These are phyloP conservation scores for Willowsia nigromaculata DNA, from an alignment of 2,888 invertebrate species.

Conservation along the genomic window DNA sequence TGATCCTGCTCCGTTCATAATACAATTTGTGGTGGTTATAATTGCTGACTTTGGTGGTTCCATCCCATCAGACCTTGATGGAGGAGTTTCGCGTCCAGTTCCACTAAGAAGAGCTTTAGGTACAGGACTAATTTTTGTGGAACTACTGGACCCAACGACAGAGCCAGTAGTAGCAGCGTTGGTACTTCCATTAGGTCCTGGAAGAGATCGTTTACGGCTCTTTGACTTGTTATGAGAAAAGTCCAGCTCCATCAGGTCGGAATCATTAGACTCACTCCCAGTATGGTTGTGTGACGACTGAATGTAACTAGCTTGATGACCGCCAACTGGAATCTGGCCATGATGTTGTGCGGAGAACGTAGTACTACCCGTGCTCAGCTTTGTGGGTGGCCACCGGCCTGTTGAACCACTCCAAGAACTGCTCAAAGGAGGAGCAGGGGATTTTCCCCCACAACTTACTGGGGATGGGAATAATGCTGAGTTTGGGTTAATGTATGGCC, in stretches of 20 bases:
- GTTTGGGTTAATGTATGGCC: slow-evolving; percentile 69
- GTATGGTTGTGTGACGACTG: slow-evolving; percentile 60
- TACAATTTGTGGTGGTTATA: slow-evolving; percentile 34
- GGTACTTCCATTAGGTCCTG: slow-evolving; percentile 73
- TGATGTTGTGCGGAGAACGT: slow-evolving; percentile 10
- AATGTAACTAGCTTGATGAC: slow-evolving; percentile 40
- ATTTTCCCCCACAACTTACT: slow-evolving; percentile 72
- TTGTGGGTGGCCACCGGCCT: slow-evolving; percentile 81
- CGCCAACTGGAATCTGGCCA: slow-evolving; percentile 29
- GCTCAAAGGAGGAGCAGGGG: slow-evolving; percentile 84
- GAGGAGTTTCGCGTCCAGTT: slow-evolving; percentile 51
- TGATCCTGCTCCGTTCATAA: slow-evolving; percentile 33
- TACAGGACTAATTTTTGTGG: slow-evolving; percentile 75
- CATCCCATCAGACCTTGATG: slow-evolving; percentile 50
- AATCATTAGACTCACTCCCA: slow-evolving; percentile 74
- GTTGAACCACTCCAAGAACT: slow-evolving; percentile 81
- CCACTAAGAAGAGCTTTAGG: slow-evolving; percentile 63
- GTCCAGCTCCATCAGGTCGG: slow-evolving; percentile 78
- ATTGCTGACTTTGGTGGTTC: slow-evolving; percentile 16
- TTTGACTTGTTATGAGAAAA: slow-evolving; percentile 77
- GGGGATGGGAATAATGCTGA: slow-evolving; percentile 73
- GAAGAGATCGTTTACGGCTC: slow-evolving; percentile 76
- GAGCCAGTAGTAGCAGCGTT: slow-evolving; percentile 70
- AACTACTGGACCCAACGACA: slow-evolving; percentile 56
- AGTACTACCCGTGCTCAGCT: slow-evolving; percentile 50